Percentiles rank a stretch among this genome's conserved stretches.
Conservation (phyloP, 2,888 invertebrate species). For the Microctonus brassicae region DNA sequence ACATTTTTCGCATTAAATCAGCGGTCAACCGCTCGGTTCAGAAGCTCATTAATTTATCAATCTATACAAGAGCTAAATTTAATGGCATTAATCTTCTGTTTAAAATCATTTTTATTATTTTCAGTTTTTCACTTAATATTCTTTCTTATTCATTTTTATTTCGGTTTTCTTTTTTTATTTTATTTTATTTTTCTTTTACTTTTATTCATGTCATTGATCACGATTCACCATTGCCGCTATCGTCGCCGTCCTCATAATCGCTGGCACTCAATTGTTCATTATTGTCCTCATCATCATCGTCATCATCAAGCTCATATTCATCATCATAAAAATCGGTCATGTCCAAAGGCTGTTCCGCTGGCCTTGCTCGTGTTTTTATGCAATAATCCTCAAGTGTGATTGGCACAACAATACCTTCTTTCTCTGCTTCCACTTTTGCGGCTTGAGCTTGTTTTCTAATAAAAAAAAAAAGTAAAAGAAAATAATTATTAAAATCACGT, state of each 20-base stretch:
- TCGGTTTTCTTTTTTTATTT: slow-evolving; percentile 10
- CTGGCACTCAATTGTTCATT: too few relatives aligned
- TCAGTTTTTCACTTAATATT: too few relatives aligned
- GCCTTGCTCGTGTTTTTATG: slow-evolving; percentile 92
- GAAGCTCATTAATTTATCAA: slow-evolving; percentile 64
- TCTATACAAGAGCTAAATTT: slow-evolving; percentile 62
- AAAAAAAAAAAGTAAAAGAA: slow-evolving; percentile 15
- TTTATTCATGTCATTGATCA: slow-evolving; percentile 73
- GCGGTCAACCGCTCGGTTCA: slow-evolving; percentile 55
- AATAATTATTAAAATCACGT: neutral
- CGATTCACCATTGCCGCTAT: slow-evolving; percentile 93
- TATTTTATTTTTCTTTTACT: slow-evolving; percentile 23
- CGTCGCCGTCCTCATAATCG: slow-evolving; percentile 83
- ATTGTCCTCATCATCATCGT: slow-evolving; percentile 72
- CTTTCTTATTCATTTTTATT: slow-evolving; percentile 36
- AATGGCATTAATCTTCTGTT: slow-evolving; percentile 45
- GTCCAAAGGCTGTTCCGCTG: slow-evolving; percentile 85
- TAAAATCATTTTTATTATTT: slow-evolving; percentile 4
- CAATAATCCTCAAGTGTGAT: slow-evolving; percentile 98
- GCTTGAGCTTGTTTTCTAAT: slow-evolving; percentile 95
- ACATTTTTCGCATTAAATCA: slow-evolving; percentile 9
- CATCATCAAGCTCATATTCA: slow-evolving; percentile 86
- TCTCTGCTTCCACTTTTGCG: slow-evolving; percentile 94
- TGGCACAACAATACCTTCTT: slow-evolving; percentile 97
- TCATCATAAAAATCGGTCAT: slow-evolving; percentile 97